phyloP scores from a whole-genome alignment of 2,113 vertebrate genomes.

The Cynopterus brachyotis region DNA sequence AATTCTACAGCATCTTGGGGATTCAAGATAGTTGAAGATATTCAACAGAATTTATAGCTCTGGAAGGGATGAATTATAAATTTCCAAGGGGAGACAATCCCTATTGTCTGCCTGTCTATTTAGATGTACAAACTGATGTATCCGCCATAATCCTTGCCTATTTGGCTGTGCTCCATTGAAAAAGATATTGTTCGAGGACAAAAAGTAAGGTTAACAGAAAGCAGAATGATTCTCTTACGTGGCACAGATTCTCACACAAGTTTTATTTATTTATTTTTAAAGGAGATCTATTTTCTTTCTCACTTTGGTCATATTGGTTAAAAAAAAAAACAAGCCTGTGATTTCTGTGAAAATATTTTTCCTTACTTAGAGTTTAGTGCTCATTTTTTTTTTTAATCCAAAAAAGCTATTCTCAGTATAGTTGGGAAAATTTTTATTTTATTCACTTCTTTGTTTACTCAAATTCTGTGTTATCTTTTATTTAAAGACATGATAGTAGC shows the following conservation, averaged over 20 bases:
- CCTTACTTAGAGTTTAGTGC: neutral
- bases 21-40: neutral
- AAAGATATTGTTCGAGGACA: neutral
- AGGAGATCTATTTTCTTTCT: neutral
- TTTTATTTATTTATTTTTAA: neutral
- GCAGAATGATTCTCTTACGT: neutral
- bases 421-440: neutral
- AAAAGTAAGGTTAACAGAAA: neutral
- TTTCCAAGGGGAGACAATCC: neutral
- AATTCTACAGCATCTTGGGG: neutral
- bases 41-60: neutral
- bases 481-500: neutral
- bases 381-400: neutral
- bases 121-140: neutral
- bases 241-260: neutral
- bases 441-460: neutral
- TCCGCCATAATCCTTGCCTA: neutral
- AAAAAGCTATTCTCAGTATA: neutral
- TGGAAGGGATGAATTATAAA: neutral
- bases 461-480: neutral
- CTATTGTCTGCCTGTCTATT: neutral
- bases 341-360: neutral
- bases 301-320: neutral
- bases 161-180: neutral
- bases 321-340: neutral